phyloP scores from a whole-genome alignment of 53 echinoderm and acorn worm species.

The Paracentrotus lividus region DNA sequence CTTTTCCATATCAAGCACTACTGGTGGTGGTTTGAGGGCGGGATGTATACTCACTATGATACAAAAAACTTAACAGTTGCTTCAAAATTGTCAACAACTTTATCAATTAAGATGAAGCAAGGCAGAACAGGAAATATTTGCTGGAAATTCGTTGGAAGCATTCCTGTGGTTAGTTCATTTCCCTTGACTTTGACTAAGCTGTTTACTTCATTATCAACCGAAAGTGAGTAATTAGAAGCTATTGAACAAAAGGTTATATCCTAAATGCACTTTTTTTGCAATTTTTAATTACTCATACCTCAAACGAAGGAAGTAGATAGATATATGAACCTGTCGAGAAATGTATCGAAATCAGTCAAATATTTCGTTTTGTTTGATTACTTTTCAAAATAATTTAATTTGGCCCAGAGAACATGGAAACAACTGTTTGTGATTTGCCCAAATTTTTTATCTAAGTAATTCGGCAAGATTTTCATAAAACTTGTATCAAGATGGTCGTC shows the following conservation, averaged over 20 bases:
- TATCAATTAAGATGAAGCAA: not conserved
- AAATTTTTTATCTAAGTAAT: too few species aligned
- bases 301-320: not conserved
- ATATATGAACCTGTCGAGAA: not conserved
- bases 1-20: too few species aligned
- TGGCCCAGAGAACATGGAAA: not conserved
- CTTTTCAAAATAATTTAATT: not conserved
- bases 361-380: not conserved
- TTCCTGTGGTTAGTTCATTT: conserved; percentile 39
- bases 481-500: not conserved
- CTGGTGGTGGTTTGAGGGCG: too few species aligned
- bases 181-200: conserved; percentile 59
- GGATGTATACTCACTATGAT: not conserved
- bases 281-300: conserved; percentile 32
- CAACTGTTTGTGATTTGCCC: not conserved
- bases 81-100: conserved; percentile 24
- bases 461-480: conserved; percentile 40
- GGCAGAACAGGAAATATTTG: conserved; percentile 53
- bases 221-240: conserved; percentile 41
- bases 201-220: conserved; percentile 56
- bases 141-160: conserved; percentile 41
- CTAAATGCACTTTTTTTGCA: conserved; percentile 42
- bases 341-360: conserved; percentile 9
- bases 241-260: conserved; percentile 26
- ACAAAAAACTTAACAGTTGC: not conserved